Evolutionary conservation across 2,113 vertebrate species (phyloP).

Genomic region (Apteryx mantelli): DNA sequence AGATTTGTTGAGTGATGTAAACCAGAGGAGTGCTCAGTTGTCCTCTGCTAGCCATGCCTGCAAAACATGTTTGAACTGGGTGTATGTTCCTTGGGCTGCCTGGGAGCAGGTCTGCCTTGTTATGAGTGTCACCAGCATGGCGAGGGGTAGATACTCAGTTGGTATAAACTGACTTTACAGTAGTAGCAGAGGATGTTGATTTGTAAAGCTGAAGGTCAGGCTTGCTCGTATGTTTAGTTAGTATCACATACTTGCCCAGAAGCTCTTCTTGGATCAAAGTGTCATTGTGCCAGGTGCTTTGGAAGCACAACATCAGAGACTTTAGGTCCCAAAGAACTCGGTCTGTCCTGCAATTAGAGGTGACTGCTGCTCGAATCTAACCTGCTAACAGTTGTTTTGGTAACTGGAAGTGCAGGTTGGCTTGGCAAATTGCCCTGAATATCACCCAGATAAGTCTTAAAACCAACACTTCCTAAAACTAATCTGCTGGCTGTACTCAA

Average conservation of each 20-base stretch:
- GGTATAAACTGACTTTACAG: background rate
- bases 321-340: background rate
- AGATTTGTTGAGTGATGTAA: background rate
- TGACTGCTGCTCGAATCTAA: background rate
- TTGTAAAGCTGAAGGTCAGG: background rate
- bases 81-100: background rate
- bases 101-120: background rate
- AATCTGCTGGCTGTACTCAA: background rate
- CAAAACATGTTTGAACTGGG: background rate
- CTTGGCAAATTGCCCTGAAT: background rate
- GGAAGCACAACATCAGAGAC: background rate
- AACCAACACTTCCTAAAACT: background rate
- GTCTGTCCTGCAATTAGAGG: background rate
- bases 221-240: slow-evolving; percentile 21
- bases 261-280: background rate
- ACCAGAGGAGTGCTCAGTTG: background rate
- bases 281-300: slow-evolving; percentile 3
- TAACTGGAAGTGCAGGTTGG: background rate
- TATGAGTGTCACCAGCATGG: rapidly evolving
- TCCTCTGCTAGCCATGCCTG: background rate
- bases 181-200: background rate
- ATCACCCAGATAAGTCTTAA: background rate
- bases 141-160: background rate
- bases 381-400: background rate
- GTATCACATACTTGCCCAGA: background rate